phyloP scores from a whole-genome alignment of 2,888 invertebrate species.

The Pasiphila rectangulata region DNA sequence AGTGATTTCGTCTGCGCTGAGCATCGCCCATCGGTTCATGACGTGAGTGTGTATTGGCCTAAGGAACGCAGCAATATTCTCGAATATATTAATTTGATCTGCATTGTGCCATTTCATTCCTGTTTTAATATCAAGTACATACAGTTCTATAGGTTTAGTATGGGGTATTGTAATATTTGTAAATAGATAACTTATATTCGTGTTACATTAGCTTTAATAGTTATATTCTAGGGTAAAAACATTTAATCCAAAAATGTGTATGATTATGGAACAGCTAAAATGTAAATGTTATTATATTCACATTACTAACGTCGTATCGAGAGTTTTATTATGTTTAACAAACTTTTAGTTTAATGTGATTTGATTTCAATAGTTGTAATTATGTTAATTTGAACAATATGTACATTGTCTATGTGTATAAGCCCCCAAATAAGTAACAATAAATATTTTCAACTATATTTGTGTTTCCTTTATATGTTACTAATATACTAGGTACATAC shows the following conservation, averaged over 20 bases:
- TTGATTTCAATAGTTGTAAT: constrained; percentile 29
- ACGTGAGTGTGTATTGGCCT: constrained; percentile 9
- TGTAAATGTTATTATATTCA: constrained; percentile 38
- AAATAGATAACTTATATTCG: constrained; percentile 74
- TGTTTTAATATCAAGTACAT: constrained; percentile 24
- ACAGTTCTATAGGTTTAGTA: constrained; percentile 23
- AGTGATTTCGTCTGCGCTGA: not conserved
- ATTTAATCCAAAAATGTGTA: constrained; percentile 69
- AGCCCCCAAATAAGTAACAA: constrained; percentile 66
- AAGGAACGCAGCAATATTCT: constrained; percentile 14
- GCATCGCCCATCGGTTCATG: too few relatives aligned
- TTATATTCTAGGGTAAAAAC: constrained; percentile 58
- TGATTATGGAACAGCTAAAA: constrained; percentile 46
- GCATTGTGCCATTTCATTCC: constrained; percentile 35
- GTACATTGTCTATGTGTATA: constrained; percentile 65
- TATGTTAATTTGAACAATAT: constrained; percentile 38
- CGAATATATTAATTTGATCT: constrained; percentile 27
- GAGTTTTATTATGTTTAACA: constrained; percentile 32
- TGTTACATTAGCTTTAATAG: constrained; percentile 79
- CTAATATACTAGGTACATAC: not conserved
- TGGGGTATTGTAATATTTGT: constrained; percentile 69
- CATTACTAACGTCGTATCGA: constrained; percentile 39
- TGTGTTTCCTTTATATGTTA: constrained; percentile 26
- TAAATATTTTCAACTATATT: constrained; percentile 59
- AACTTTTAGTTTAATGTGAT: constrained; percentile 27